Conservation (phyloP, 2,888 invertebrate species). For the Pyrrhosoma nymphula region DNA sequence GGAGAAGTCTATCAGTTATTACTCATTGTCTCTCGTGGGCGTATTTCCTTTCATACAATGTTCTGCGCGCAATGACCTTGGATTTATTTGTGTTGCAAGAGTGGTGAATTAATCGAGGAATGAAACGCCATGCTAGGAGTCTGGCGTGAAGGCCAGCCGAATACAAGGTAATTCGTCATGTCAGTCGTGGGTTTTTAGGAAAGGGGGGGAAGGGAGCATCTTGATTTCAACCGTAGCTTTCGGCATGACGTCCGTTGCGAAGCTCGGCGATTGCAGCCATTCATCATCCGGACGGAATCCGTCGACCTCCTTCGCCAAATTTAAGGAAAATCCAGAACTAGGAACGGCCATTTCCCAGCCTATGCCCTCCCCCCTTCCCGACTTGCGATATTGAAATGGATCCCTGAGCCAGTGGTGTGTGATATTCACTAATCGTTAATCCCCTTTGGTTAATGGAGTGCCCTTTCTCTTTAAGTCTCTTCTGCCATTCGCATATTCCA, state of each 20-base stretch:
- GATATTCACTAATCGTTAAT: background rate
- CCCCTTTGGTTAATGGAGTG: background rate
- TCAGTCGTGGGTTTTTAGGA: background rate
- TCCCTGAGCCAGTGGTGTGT: background rate
- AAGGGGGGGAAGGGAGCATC: background rate
- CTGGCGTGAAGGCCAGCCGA: background rate
- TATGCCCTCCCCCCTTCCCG: background rate
- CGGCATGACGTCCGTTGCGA: background rate
- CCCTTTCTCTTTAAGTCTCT: background rate
- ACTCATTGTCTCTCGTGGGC: background rate
- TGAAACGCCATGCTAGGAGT: background rate
- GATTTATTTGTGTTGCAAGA: background rate
- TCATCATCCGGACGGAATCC: background rate
- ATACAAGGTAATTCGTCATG: background rate
- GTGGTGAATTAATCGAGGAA: background rate
- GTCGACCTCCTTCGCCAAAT: background rate
- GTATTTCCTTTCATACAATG: background rate
- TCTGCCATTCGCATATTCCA: background rate
- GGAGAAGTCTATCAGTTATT: background rate
- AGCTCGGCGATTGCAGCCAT: background rate
- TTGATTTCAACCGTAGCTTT: background rate
- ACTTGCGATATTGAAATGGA: conserved; percentile 10
- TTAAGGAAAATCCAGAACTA: background rate
- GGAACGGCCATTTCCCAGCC: background rate
- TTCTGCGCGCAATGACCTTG: background rate